A percentile compares a stretch with the other conserved stretches of the same genome.
These are phyloP conservation scores for Tachycineta bicolor DNA, from an alignment of 2,113 vertebrate genomes.

Conservation along the genomic window DNA sequence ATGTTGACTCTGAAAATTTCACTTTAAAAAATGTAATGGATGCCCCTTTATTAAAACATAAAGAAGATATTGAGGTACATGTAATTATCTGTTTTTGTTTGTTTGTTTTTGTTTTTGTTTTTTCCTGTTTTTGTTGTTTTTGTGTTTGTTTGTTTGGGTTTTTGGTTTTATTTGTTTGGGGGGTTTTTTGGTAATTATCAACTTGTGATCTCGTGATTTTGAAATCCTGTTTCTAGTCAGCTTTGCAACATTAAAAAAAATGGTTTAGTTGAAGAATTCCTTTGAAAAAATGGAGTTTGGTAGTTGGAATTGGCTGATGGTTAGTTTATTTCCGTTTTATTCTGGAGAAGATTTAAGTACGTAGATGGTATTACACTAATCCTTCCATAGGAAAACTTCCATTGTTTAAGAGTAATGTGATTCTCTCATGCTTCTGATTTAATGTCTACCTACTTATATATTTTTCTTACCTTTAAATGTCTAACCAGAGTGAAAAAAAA, in stretches of 20 bases:
- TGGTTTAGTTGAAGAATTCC: background rate
- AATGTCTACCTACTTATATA: background rate
- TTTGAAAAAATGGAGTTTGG: background rate
- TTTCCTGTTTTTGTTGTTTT: background rate
- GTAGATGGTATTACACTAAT: background rate
- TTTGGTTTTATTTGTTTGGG: background rate
- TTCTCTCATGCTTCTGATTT: background rate
- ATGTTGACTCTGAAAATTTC: conserved; percentile 78
- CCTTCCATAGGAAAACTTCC: background rate
- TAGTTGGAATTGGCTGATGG: background rate
- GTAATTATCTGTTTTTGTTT: background rate
- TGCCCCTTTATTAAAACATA: conserved; percentile 78
- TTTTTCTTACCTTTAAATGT: background rate
- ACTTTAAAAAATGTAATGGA: conserved; percentile 79
- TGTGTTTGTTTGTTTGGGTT: background rate
- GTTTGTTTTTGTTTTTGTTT: background rate
- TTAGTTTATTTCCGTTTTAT: background rate
- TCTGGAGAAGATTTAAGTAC: background rate
- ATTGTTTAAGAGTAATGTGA: background rate
- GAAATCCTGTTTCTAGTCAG: background rate
- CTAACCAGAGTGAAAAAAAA: background rate
- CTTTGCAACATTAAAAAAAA: background rate
- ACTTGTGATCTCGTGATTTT: background rate
- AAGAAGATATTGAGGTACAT: conserved; percentile 85
- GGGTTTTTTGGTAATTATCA: background rate